Conservation (phyloP, 2,113 vertebrate species). For the Cochlearius cochlearius region DNA sequence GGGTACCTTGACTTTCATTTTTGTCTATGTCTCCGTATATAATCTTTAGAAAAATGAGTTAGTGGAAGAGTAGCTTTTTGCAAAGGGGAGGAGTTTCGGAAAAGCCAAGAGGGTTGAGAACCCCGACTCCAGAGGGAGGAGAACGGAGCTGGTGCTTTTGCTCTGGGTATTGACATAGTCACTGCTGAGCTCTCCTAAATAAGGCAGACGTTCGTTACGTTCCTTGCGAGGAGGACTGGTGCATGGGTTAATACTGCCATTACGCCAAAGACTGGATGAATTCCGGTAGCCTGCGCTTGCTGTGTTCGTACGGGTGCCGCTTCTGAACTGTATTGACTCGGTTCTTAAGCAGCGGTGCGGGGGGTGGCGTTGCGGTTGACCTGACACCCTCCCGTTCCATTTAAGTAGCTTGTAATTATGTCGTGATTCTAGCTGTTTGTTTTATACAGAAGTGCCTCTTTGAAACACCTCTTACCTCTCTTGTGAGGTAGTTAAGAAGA, state of each 20-base stretch:
- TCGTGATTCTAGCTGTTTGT: not conserved
- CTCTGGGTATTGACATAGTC: accelerated
- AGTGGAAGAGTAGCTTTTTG: not conserved
- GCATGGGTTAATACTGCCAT: not conserved
- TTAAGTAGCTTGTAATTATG: not conserved
- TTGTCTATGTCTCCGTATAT: not conserved
- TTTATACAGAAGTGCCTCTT: not conserved
- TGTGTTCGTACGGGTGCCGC: accelerated
- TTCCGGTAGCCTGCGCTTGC: too few species aligned
- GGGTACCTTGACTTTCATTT: not conserved
- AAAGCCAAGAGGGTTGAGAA: not conserved
- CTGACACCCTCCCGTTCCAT: not conserved
- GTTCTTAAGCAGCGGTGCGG: too few species aligned
- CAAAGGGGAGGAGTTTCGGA: not conserved
- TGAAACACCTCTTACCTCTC: not conserved
- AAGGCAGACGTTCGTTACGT: not conserved
- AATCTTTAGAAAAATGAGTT: too few species aligned
- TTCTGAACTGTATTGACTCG: not conserved
- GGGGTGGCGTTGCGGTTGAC: accelerated
- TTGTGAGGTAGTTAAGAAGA: not conserved
- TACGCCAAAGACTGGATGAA: accelerated
- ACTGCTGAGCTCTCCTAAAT: accelerated
- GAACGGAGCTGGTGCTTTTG: accelerated
- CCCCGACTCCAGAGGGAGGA: accelerated
- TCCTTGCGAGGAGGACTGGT: not conserved